phyloP scores from a whole-genome alignment of 2,888 invertebrate species.

The Eupithecia subfuscata region DNA sequence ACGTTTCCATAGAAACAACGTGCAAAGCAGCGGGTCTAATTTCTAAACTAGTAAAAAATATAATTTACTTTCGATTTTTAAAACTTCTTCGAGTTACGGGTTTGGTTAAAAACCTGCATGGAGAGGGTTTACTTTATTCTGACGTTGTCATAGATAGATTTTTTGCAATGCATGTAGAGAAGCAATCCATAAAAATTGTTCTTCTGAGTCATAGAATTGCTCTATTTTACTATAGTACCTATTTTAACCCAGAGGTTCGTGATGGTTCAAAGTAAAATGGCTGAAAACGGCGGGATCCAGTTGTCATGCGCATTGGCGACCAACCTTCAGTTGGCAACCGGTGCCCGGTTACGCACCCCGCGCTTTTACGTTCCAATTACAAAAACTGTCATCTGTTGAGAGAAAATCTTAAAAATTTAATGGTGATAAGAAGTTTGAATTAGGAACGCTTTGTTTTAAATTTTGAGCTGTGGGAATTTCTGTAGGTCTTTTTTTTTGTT shows the following conservation, averaged over 20 bases:
- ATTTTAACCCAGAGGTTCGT: slow-evolving; percentile 39
- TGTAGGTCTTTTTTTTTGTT: not conserved
- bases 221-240: not conserved
- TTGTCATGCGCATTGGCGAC: slow-evolving; percentile 68
- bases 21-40: no score
- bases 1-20: no score
- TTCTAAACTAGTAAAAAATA: no score
- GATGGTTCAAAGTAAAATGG: slow-evolving; percentile 52
- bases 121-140: no score
- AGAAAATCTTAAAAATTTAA: not conserved
- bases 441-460: not conserved
- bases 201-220: not conserved
- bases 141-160: no score
- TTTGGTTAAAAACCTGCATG: no score
- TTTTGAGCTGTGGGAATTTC: not conserved
- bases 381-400: slow-evolving; percentile 13
- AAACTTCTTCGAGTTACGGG: no score
- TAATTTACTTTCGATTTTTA: no score
- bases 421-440: not conserved
- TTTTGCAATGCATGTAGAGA: no score
- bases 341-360: slow-evolving; percentile 56
- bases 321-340: slow-evolving; percentile 62
- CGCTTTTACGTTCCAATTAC: slow-evolving; percentile 11
- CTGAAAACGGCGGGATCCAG: slow-evolving; percentile 43
- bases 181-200: not conserved